phyloP scores from a whole-genome alignment of 2,113 vertebrate species.

The Entosphenus tridentatus region DNA sequence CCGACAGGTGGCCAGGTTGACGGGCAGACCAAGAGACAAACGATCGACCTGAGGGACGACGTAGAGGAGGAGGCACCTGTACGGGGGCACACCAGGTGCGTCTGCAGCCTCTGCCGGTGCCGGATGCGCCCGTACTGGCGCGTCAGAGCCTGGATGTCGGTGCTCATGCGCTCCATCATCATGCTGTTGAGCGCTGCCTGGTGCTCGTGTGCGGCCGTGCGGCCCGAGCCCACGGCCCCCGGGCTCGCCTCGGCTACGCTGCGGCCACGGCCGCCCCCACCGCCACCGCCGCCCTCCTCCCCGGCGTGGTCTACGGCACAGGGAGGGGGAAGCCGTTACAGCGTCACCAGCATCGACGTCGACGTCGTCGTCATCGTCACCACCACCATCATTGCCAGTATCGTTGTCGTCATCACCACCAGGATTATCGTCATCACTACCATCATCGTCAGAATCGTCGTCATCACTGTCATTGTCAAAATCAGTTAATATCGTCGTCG shows the following conservation, averaged over 20 bases:
- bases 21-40: neutral
- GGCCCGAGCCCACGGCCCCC: conserved; percentile 54
- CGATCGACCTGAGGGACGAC: neutral
- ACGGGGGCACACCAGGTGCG: conserved; percentile 60
- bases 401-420: too few species aligned
- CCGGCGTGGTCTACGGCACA: too few species aligned
- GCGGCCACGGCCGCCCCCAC: conserved; percentile 8
- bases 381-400: too few species aligned
- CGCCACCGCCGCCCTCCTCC: too few species aligned
- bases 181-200: conserved; percentile 79
- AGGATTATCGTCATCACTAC: too few species aligned
- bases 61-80: conserved; percentile 33
- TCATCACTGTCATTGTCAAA: too few species aligned
- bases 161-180: conserved; percentile 98
- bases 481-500: too few species aligned
- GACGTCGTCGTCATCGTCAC: too few species aligned
- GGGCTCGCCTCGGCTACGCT: conserved; percentile 81
- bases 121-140: conserved; percentile 75
- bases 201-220: conserved; percentile 29
- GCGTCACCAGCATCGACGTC: too few species aligned
- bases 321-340: too few species aligned
- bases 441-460: too few species aligned
- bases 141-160: conserved; percentile 67
- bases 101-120: conserved; percentile 74
- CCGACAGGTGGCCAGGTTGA: neutral